Evolutionary conservation across 2,113 vertebrate species (phyloP), one percentile per base, ranked within the genome.

Genomic region (Labrus mixtus): DNA sequence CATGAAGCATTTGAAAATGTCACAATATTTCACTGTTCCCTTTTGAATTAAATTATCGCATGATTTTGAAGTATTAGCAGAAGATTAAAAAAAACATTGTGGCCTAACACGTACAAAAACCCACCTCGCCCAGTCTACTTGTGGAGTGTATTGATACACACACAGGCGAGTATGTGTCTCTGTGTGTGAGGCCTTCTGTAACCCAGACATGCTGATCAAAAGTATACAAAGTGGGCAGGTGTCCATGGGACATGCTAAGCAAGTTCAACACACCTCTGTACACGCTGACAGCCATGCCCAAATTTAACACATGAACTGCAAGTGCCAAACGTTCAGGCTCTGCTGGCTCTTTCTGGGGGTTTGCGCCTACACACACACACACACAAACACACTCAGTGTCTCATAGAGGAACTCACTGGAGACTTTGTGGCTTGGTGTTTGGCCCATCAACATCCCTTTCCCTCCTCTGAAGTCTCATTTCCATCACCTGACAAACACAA

Each of bases 251-350:
- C 89, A 90, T 82, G 89, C 89, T 89, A 83, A 89, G 82, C 90
- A 90, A 92, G 85, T 87, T 87, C 83, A 87, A 90, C 89, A 90
- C 90, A 89, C 90, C 80, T 91, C 81, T 80, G 64, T 87, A 91
- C 89, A 93, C 74, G 64, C 73, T 89, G 91, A 93, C 91, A 92
- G 91, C 86, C 90, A 89, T 90, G 86, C 86, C 82, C 81, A 87
- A 87, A 87, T 93, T 92, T 91, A 92, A 91, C 92, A 92, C 91
- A 88, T 92, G 90, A 91, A 90, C 87, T 89, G 86, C 84, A 73
- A 61, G 90, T 86, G 89, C 87, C 91, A 90, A 82, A 59, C 45
- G 76, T 91, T 90, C 87, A 92, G 85, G 91, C 83, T 89, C 91
- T 68, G 79, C 68, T 93, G 89, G 79, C 73, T 88, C 87, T 65